phyloP scores from a whole-genome alignment of 2,113 vertebrate genomes.

The Recurvirostra avosetta region DNA sequence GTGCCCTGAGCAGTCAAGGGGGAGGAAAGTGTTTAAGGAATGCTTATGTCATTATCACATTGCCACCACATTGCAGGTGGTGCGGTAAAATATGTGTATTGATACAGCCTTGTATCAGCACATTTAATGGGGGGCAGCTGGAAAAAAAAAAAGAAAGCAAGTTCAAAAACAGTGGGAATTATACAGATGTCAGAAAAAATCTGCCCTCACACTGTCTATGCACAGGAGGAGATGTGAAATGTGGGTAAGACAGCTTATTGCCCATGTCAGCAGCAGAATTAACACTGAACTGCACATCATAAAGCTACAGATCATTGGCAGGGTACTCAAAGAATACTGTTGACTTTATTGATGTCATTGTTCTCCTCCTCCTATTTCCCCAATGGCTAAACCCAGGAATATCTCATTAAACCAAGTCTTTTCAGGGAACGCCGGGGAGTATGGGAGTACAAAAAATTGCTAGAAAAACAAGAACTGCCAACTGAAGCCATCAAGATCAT shows the following conservation, averaged over 20 bases:
- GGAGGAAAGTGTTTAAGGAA: background rate
- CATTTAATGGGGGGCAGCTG: background rate
- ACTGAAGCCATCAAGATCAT: conserved; percentile 58
- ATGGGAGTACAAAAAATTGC: conserved; percentile 28
- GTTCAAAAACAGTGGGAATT: background rate
- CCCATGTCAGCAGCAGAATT: background rate
- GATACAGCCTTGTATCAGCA: background rate
- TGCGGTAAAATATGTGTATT: background rate
- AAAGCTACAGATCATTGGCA: background rate
- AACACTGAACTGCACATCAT: background rate
- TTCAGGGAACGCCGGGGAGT: background rate
- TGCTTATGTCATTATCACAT: background rate
- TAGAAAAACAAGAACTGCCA: conserved; percentile 40
- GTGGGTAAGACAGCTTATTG: background rate
- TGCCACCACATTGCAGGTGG: background rate
- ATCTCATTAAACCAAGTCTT: conserved; percentile 62
- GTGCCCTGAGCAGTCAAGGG: background rate
- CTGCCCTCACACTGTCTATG: background rate
- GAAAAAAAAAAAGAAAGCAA: background rate
- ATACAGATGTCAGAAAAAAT: conserved; percentile 12
- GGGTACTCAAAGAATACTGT: conserved; percentile 1
- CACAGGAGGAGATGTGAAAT: background rate
- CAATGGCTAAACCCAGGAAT: conserved; percentile 30
- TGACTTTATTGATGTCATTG: conserved; percentile 59
- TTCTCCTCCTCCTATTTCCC: conserved; percentile 49